Percentiles rank a stretch among this genome's conserved stretches.
Conservation (phyloP, 2,797 vertebrate species). For the Garrulus glandarius region DNA sequence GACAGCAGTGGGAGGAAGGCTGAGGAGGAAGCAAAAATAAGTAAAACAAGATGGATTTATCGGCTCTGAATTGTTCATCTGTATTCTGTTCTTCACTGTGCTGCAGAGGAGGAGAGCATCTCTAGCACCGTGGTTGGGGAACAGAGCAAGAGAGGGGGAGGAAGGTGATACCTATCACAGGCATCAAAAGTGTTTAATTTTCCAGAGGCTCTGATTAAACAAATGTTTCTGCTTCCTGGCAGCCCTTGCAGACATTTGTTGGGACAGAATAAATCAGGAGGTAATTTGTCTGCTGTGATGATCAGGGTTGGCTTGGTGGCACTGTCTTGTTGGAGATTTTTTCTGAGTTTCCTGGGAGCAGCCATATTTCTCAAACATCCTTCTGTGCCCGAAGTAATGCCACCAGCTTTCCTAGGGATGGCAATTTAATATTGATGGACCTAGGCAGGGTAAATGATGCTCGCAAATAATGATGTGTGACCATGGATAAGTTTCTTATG, state of each 20-base stretch:
- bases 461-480: neutral
- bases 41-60: conserved; percentile 52
- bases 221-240: conserved; percentile 62
- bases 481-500: neutral
- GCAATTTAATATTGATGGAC: neutral
- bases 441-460: neutral
- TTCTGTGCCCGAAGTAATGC: neutral
- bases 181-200: conserved; percentile 58
- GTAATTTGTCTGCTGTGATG: conserved; percentile 47
- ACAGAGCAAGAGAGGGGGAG: neutral
- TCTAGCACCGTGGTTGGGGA: neutral
- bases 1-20: conserved; percentile 34
- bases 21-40: conserved; percentile 3
- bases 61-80: conserved; percentile 20
- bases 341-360: neutral
- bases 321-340: neutral
- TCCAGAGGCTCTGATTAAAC: conserved; percentile 67
- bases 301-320: neutral
- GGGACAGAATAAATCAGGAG: conserved; percentile 62
- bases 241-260: conserved; percentile 49
- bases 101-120: conserved; percentile 46
- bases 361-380: neutral
- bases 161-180: conserved; percentile 47
- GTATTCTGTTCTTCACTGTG: conserved; percentile 14
- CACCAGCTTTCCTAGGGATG: neutral